Percentiles rank a stretch among this genome's conserved stretches.
phyloP scores from a whole-genome alignment of 30 jellyfish, hydroid and myxozoan genomes.

The Cassiopea andromeda region DNA sequence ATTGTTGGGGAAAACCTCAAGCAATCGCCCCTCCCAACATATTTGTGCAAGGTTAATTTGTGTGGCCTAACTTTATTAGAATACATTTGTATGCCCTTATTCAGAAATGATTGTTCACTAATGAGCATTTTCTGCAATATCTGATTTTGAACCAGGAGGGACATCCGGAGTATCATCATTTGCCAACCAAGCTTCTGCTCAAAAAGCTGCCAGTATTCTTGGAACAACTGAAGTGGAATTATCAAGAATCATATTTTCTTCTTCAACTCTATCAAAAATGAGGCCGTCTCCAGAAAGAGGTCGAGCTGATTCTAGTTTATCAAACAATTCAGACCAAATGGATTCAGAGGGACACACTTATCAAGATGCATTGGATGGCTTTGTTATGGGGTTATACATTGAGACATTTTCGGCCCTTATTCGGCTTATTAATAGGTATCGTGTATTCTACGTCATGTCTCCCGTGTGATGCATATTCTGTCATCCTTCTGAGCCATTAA shows the following conservation, averaged over 20 bases:
- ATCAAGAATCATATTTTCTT: slow-evolving; percentile 76
- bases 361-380: slow-evolving; percentile 86
- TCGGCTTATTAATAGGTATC: slow-evolving; percentile 85
- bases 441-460: neutral
- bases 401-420: slow-evolving; percentile 92
- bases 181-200: slow-evolving; percentile 78
- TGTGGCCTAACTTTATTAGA: too few species aligned
- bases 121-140: neutral
- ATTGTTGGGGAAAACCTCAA: too few species aligned
- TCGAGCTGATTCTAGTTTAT: slow-evolving; percentile 44
- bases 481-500: too few species aligned
- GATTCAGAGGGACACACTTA: slow-evolving; percentile 41
- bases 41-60: too few species aligned
- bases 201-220: slow-evolving; percentile 85
- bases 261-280: slow-evolving; percentile 51
- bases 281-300: slow-evolving; percentile 59
- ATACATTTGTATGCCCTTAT: too few species aligned
- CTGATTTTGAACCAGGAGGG: slow-evolving; percentile 22
- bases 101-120: neutral
- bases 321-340: slow-evolving; percentile 25
- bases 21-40: too few species aligned
- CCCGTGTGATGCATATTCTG: neutral
- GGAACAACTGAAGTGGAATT: slow-evolving; percentile 90
- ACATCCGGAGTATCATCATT: slow-evolving; percentile 65
- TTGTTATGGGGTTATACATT: slow-evolving; percentile 89